Conservation (phyloP, 2,113 vertebrate genomes). For the cattle (Bos taurus) region ARS-UCD2.0 NC_037336.1:54353501-54354000, state of each 20-base stretch:
- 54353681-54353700: neutral
- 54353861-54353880: neutral
- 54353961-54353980: neutral
- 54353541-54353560: neutral
- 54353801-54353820: neutral
- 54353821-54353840: neutral
- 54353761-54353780: neutral
- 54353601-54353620: no score
- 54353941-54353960: neutral
- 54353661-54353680: neutral
- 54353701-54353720: neutral
- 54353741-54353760: neutral
- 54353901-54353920: neutral
- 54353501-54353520: neutral
- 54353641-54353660: no score
- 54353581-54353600: no score
- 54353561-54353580: neutral
- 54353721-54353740: neutral
- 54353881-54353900: neutral
- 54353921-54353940: neutral
- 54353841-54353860: neutral
- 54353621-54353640: no score
- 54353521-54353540: neutral
- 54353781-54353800: neutral
- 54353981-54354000: neutral